Base-by-base conservation (phyloP, 2,113 vertebrate genomes). In the Cynoglossus semilaevis region DNA sequence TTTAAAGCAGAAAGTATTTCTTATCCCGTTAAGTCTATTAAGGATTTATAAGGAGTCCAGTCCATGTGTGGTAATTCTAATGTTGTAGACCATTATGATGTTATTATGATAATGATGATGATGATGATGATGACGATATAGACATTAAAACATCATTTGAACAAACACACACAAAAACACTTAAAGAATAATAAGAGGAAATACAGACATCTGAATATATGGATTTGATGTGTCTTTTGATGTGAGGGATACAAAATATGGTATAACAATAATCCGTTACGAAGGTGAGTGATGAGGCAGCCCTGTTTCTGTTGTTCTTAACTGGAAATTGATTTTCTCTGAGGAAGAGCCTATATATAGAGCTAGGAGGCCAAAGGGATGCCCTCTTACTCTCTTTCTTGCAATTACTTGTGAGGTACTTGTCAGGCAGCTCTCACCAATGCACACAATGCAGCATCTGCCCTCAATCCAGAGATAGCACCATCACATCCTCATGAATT, bases 301-400 rank as follows among this genome's bases (percentile, higher is more conserved):
- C 92, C 89, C 91, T 92, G 91, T 84, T 86, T 72, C 63, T 67
- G 87, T 74, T 89, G 84, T 90, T 93, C 86, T 88, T 87, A 72
- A 62, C 77, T 72, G 73, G 67, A 65, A 69, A 84, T 87, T 69
- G 77, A 86, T 89, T 95, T 94, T 90, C 94, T 94, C 89, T 92
- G 88, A 93, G 92, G 93, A 91, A 83, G 88, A 5, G 36, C 85
- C 91, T 94, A 95, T 95, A 94, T 94, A 94, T 95, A 96, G 93
- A 67, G 58, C 57, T 54, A 8, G 41, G 48, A 92, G 90, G 92
- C 91, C 92, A 93, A 92, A 93, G 92, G 94, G 95, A 94, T 93
- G 92, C 91, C 92, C 84, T 86, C 72, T 84, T 58, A 73, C 63
- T 93, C 90, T 92, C 74, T 87, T 85, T 90, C 88, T 82, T 76